Percentiles rank a stretch among this genome's conserved stretches.
These are phyloP conservation scores for Proisotoma minuta DNA, from an alignment of 2,888 invertebrate genomes.

Conservation along the genomic window DNA sequence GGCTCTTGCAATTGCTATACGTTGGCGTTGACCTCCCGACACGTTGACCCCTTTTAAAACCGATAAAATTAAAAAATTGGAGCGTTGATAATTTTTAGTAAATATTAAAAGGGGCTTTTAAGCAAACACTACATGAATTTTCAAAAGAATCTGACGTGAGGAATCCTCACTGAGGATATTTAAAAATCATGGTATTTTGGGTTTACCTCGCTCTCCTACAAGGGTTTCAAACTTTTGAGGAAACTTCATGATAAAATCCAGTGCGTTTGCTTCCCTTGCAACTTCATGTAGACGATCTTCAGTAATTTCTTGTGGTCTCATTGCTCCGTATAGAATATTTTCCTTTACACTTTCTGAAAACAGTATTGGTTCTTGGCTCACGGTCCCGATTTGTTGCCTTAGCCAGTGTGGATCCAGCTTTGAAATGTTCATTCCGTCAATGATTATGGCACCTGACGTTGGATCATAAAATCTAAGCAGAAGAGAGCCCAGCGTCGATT, in stretches of 20 bases:
- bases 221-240: constrained; percentile 72
- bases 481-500: constrained; percentile 82
- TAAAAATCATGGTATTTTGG: too few species aligned
- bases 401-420: constrained; percentile 78
- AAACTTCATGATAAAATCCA: constrained; percentile 65
- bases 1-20: constrained; percentile 84
- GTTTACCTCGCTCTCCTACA: constrained; percentile 87
- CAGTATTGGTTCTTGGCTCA: constrained; percentile 88
- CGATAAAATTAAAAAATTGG: too few species aligned
- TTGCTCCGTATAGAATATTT: constrained; percentile 82
- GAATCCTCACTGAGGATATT: too few species aligned
- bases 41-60: constrained; percentile 79
- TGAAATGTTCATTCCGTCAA: constrained; percentile 74
- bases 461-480: constrained; percentile 85
- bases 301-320: constrained; percentile 51
- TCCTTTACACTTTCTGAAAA: constrained; percentile 87
- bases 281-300: constrained; percentile 61
- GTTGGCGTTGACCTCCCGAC: constrained; percentile 89
- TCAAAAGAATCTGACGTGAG: too few species aligned
- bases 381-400: constrained; percentile 78
- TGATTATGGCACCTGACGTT: constrained; percentile 60
- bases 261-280: constrained; percentile 77
- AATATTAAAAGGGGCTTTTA: too few species aligned
- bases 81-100: too few species aligned
- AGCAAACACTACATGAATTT: too few species aligned